A percentile compares a stretch with the other conserved stretches of the same genome.
Conservation (phyloP, 2,888 invertebrate species). For the Ichneumoninae sp. region DNA sequence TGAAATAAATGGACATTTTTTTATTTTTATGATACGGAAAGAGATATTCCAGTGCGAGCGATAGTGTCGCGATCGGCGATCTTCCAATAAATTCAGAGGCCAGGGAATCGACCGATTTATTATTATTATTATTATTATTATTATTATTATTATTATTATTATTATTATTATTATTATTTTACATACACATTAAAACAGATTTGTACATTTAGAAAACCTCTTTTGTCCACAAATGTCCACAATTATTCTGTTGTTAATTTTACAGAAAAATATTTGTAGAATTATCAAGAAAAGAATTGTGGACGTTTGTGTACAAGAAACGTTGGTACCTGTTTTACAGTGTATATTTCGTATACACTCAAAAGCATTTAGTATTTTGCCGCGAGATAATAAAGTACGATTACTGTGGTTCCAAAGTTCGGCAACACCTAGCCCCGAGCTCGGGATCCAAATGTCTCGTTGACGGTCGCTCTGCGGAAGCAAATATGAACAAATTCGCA, state of each 20-base stretch:
- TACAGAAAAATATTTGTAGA: no score
- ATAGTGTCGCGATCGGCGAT: not conserved
- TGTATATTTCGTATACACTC: no score
- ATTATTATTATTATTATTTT: no score
- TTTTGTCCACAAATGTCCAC: no score
- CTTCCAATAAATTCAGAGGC: not conserved
- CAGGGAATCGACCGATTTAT: not conserved
- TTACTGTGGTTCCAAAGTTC: not conserved
- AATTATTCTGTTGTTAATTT: no score
- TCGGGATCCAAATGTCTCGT: not conserved
- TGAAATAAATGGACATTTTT: not conserved
- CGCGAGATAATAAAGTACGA: not conserved
- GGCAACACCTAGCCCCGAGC: not conserved
- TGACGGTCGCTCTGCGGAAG: not conserved
- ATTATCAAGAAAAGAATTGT: no score
- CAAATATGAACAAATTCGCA: constrained; percentile 26
- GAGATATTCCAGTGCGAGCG: not conserved
- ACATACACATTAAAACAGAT: no score
- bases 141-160: no score
- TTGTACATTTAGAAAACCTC: no score
- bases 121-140: no score
- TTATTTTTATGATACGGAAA: not conserved
- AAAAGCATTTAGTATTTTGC: not conserved
- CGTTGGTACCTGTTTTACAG: no score
- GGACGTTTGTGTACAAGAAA: no score